These are phyloP conservation scores for Schmidtea mediterranea DNA, from an alignment of 1,140 invertebrate genomes.

Conservation along the genomic window DNA sequence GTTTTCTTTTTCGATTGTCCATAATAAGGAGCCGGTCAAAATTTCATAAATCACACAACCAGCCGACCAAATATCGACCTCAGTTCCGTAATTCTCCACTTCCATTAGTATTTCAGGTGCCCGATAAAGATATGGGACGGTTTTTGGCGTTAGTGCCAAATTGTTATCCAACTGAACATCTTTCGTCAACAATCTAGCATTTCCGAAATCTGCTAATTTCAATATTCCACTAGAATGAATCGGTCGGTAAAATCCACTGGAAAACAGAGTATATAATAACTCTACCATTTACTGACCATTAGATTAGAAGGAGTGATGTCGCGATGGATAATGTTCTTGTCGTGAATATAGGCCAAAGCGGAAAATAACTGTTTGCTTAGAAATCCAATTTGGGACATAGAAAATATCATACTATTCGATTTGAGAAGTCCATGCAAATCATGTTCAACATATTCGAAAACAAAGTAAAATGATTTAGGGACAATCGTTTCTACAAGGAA, in stretches of 20 bases:
- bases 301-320: slow-evolving; percentile 2
- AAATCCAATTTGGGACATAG: too few relatives aligned
- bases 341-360: slow-evolving; percentile 69
- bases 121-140: slow-evolving; percentile 87
- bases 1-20: too few relatives aligned
- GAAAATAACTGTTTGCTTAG: slow-evolving; percentile 64
- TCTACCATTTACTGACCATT: background rate
- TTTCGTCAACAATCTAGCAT: slow-evolving; percentile 26
- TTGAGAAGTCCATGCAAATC: slow-evolving; percentile 81
- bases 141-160: background rate
- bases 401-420: slow-evolving; percentile 39
- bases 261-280: too few relatives aligned
- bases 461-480: slow-evolving; percentile 50
- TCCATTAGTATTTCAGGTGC: slow-evolving; percentile 62
- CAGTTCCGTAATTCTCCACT: slow-evolving; percentile 62
- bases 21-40: background rate
- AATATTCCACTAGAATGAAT: slow-evolving; percentile 37
- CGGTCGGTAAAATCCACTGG: too few relatives aligned
- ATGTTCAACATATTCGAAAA: slow-evolving; percentile 97
- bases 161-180: too few relatives aligned
- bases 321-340: background rate
- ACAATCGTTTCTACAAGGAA: too few relatives aligned
- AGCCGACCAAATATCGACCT: slow-evolving; percentile 25
- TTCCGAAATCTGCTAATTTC: slow-evolving; percentile 32
- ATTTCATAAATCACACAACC: slow-evolving; percentile 5